A percentile compares a stretch with the other conserved stretches of the same genome.
Conservation (phyloP, 2,888 invertebrate genomes). For the Nomada flava region DNA sequence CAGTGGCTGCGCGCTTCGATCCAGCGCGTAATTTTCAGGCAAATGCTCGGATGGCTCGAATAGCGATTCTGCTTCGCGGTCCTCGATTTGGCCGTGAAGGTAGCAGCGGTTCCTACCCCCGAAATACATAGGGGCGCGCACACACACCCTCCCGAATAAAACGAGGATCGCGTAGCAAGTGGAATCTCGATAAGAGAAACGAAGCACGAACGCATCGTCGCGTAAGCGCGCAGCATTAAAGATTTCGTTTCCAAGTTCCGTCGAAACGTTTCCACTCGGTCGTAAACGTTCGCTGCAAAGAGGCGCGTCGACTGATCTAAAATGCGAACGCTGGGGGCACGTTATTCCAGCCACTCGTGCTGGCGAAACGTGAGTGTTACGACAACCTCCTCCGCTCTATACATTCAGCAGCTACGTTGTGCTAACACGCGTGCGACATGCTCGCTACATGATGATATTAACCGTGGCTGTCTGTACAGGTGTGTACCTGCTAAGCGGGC, state of each 20-base stretch:
- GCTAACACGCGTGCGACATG: slow-evolving; percentile 57
- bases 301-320: slow-evolving; percentile 57
- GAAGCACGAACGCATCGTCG: slow-evolving; percentile 18
- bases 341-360: slow-evolving; percentile 44
- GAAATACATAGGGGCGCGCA: neutral
- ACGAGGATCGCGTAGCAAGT: neutral
- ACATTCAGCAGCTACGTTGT: slow-evolving; percentile 60
- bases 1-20: neutral
- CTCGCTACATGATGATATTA: slow-evolving; percentile 57
- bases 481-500: neutral
- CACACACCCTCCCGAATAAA: neutral
- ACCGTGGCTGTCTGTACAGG: slow-evolving; percentile 9
- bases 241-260: slow-evolving; percentile 21
- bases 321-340: slow-evolving; percentile 52
- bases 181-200: slow-evolving; percentile 33
- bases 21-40: neutral
- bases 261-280: neutral
- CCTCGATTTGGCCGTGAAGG: neutral
- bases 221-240: slow-evolving; percentile 23
- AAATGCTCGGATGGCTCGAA: neutral
- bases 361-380: slow-evolving; percentile 62
- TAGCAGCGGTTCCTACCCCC: neutral
- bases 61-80: neutral
- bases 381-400: slow-evolving; percentile 69
- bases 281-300: slow-evolving; percentile 10